phyloP scores from a whole-genome alignment of 2,888 invertebrate species.

The Dastarcus helophoroides region DNA sequence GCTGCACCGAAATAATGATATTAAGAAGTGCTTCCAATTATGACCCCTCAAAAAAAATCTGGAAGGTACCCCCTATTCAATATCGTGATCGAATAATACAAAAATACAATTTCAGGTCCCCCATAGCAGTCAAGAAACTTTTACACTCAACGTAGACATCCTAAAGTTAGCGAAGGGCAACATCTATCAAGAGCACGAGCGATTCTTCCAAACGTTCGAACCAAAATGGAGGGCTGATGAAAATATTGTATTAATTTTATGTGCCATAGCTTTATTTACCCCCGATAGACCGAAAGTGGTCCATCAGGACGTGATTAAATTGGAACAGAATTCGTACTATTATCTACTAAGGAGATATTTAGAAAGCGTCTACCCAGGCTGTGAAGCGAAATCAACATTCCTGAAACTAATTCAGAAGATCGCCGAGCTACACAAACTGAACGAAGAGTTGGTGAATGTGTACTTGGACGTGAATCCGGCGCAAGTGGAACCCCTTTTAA shows the following conservation, averaged over 20 bases:
- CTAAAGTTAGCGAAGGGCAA: slow-evolving; percentile 84
- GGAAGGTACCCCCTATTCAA: too few relatives aligned
- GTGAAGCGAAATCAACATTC: slow-evolving; percentile 80
- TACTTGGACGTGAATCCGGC: slow-evolving; percentile 87
- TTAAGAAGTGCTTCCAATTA: slow-evolving; percentile 86
- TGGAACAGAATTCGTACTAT: slow-evolving; percentile 87
- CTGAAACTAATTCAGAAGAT: slow-evolving; percentile 83
- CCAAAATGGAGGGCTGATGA: slow-evolving; percentile 78
- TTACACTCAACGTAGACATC: slow-evolving; percentile 77
- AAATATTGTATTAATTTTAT: slow-evolving; percentile 80
- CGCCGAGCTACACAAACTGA: slow-evolving; percentile 75
- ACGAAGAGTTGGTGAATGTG: slow-evolving; percentile 84
- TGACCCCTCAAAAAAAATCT: slow-evolving; percentile 76
- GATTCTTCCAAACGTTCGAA: slow-evolving; percentile 77
- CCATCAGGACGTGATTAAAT: slow-evolving; percentile 71
- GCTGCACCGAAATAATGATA: slow-evolving; percentile 94
- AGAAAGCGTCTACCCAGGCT: slow-evolving; percentile 72
- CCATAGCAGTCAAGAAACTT: slow-evolving; percentile 56
- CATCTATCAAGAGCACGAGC: slow-evolving; percentile 77
- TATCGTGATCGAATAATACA: too few relatives aligned
- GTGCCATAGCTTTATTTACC: slow-evolving; percentile 83
- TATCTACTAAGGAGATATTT: slow-evolving; percentile 74
- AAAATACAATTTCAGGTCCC: slow-evolving; percentile 50
- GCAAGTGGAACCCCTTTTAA: slow-evolving; percentile 81
- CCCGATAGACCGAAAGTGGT: slow-evolving; percentile 70